Percentiles rank a stretch among this genome's conserved stretches.
These are phyloP conservation scores for Philopotamus ludificatus DNA, from an alignment of 1,140 invertebrate species.

Conservation along the genomic window DNA sequence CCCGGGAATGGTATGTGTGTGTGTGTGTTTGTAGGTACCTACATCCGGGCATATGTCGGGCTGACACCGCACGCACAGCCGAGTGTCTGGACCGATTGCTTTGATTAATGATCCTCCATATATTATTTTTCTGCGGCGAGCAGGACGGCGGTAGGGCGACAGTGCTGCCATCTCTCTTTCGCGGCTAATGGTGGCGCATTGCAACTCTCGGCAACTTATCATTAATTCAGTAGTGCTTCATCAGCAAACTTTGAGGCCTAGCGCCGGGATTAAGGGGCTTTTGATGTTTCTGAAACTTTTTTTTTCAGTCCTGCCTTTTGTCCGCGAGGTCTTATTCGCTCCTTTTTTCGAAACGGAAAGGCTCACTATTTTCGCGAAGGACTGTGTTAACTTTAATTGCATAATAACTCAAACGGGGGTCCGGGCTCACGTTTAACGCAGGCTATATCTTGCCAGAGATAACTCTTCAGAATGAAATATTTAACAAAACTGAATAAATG, in stretches of 20 bases:
- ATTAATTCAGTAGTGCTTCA: constrained; percentile 28
- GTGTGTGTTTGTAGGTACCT: no score
- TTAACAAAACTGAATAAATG: no score
- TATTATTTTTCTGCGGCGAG: constrained; percentile 1
- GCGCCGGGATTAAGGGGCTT: constrained; percentile 22
- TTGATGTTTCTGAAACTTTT: constrained; percentile 21
- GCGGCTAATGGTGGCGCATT: constrained; percentile 16
- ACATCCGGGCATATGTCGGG: neutral
- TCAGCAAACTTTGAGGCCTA: constrained; percentile 6
- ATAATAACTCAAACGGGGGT: constrained; percentile 10
- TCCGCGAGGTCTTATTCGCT: neutral
- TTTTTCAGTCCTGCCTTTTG: constrained; percentile 16
- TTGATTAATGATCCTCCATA: constrained; percentile 5
- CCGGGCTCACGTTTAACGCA: neutral
- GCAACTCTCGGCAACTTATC: constrained; percentile 18
- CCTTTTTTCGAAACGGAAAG: neutral
- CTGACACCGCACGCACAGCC: neutral
- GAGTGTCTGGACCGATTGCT: constrained; percentile 1
- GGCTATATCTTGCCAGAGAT: neutral
- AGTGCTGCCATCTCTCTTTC: neutral
- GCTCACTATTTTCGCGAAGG: neutral
- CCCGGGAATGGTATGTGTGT: no score
- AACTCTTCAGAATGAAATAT: no score
- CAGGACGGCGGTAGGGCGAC: neutral
- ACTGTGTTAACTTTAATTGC: constrained; percentile 20